A percentile compares a stretch with the other conserved stretches of the same genome.
Evolutionary conservation across 1,140 invertebrate genomes (phyloP).

Genomic region (Papilio polytes): DNA sequence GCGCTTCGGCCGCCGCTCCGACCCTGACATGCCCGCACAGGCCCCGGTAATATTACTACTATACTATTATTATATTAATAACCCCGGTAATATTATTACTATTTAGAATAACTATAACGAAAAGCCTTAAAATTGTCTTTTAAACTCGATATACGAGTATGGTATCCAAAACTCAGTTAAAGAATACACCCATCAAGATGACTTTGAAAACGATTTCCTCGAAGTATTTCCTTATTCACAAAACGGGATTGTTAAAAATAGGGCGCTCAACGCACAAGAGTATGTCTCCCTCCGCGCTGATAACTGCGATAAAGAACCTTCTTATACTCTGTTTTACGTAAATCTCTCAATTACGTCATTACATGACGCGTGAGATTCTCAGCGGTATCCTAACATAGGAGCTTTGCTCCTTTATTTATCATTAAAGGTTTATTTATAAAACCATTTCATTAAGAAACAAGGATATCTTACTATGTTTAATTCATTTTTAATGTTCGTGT

Average conservation of each 20-base stretch:
- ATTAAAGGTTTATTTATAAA: not conserved
- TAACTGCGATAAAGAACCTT: constrained; percentile 42
- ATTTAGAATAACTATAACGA: not conserved
- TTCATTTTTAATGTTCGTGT: constrained; percentile 13
- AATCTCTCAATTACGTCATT: constrained; percentile 40
- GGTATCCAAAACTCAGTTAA: not conserved
- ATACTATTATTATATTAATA: no score
- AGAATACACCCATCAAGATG: not conserved
- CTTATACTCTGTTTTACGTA: constrained; percentile 45
- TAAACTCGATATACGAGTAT: not conserved
- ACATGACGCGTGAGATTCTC: constrained; percentile 2
- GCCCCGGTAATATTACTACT: constrained; percentile 65
- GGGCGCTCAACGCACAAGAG: not conserved
- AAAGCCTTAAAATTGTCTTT: not conserved
- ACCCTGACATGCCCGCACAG: constrained; percentile 84
- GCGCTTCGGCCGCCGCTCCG: constrained; percentile 88
- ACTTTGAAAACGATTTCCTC: not conserved
- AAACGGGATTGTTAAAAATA: constrained; percentile 45
- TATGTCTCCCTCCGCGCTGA: constrained; percentile 27
- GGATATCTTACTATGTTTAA: no score
- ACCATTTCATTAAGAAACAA: not conserved
- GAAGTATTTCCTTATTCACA: not conserved
- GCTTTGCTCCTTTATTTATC: not conserved
- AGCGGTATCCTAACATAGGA: not conserved
- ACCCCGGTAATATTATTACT: no score